Base-by-base conservation (phyloP, 2,797 vertebrate species). In the Cephalopachus bancanus region DNA sequence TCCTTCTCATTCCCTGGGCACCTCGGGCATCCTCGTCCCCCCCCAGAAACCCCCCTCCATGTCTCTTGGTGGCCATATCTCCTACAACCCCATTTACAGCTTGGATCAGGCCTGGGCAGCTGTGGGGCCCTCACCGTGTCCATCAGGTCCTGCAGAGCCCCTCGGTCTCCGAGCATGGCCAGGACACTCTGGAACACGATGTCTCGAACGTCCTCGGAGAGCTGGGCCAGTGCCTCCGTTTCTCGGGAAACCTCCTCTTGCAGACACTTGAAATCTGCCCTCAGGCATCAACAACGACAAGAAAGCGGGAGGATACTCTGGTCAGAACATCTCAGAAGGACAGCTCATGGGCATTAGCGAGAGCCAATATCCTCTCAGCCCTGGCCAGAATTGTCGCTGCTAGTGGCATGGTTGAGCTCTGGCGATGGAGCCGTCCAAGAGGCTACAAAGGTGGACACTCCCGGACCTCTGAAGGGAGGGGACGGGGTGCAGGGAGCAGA, bases 61-160 rank as follows among this genome's bases (percentile, higher is more conserved):
- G 0, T 1, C 17, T 5, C n/a, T 79, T 49, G 26, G 37, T 9
- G 19, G 5, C 11, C 3, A 0, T 1, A 2, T 44, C 5, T 57
- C 60, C 49, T 22, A 72, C 44, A 3, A 6, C 2, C 30, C 24
- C 1, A 0, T 51, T 24, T 20, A 11, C 9, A 19, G 5, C 5
- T 44, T 6, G 10, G 15, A 44, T 33, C 2, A 1, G 37, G 24
- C 24, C 16, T 15, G 9, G 20, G 22, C 0, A 67, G 59, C 19
- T 10, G 7, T 14, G 17, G 28, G 49, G 5, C 3, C 5, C 96
- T 96, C 10, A 93, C 95, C 95, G 1, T 51, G 60, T 81, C 62
- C 53, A 49, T 17, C 57, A 96, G 71, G 12, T 72, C 16, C 49
- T 76, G 37, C 4, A 96, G 83, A 33, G 33, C 67, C 30, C 20